Evolutionary conservation across 2,888 invertebrate species (phyloP).

Genomic region (Camponotus fellah): DNA sequence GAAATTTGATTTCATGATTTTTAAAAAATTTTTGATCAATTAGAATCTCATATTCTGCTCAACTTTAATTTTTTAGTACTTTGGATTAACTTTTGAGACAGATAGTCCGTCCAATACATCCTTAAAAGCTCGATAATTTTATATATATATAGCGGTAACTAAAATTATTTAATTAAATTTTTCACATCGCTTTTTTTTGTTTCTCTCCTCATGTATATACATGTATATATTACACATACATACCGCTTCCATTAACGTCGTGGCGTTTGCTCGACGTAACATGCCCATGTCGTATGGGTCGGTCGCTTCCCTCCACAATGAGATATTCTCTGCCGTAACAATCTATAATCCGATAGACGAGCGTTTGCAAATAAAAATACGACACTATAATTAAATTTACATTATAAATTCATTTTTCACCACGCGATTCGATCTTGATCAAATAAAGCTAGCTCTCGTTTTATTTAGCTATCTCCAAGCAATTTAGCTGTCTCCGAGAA

Average conservation of each 20-base stretch:
- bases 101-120: too few relatives aligned
- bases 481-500: too few relatives aligned
- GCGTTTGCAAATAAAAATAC: neutral
- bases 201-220: neutral
- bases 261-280: conserved; percentile 76
- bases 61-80: too few relatives aligned
- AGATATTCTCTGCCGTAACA: conserved; percentile 66
- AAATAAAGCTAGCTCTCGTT: neutral
- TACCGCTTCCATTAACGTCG: conserved; percentile 77
- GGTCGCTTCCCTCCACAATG: conserved; percentile 82
- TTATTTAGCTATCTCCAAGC: neutral
- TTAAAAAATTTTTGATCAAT: too few relatives aligned
- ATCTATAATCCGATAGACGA: conserved; percentile 65
- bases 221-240: conserved; percentile 56
- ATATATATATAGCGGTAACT: neutral
- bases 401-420: neutral
- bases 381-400: neutral
- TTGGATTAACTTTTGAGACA: too few relatives aligned
- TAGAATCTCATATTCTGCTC: too few relatives aligned
- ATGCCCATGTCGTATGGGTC: conserved; percentile 79
- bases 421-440: neutral
- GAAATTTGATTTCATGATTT: too few relatives aligned
- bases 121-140: too few relatives aligned
- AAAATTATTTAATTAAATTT: conserved; percentile 12
- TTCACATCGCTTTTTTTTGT: neutral